Percentiles rank a stretch among this genome's conserved stretches.
These are phyloP conservation scores for Nannobrachium achirus DNA, from an alignment of 2,113 vertebrate genomes.

Conservation along the genomic window DNA sequence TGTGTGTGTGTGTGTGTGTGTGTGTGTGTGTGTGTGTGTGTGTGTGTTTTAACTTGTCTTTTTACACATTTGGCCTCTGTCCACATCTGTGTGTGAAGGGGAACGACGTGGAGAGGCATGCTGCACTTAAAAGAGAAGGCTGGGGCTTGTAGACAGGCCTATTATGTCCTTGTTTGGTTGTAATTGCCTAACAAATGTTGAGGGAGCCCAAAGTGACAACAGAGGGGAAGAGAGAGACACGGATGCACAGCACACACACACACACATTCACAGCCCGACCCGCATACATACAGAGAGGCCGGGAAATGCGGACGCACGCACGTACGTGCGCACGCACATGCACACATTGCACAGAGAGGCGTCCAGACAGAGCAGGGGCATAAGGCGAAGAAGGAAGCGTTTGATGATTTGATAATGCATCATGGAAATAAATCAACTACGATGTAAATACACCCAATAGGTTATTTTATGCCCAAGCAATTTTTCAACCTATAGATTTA, in stretches of 20 bases:
- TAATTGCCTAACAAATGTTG: conserved; percentile 78
- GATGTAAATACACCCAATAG: too few relatives aligned
- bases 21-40: too few relatives aligned
- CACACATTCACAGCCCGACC: too few relatives aligned
- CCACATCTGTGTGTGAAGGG: conserved; percentile 26
- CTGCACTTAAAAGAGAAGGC: conserved; percentile 40
- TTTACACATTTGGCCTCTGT: conserved; percentile 48
- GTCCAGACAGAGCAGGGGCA: not conserved
- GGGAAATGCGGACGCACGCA: too few relatives aligned
- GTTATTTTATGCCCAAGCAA: too few relatives aligned
- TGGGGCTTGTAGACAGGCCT: conserved; percentile 29
- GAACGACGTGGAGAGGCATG: conserved; percentile 30
- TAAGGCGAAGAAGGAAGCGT: conserved; percentile 1
- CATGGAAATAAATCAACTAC: too few relatives aligned
- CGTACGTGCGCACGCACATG: too few relatives aligned
- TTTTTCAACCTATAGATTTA: too few relatives aligned
- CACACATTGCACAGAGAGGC: too few relatives aligned
- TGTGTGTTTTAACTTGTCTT: conserved; percentile 22
- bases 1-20: too few relatives aligned
- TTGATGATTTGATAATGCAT: not conserved
- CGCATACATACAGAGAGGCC: too few relatives aligned
- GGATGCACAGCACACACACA: conserved; percentile 29
- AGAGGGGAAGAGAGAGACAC: conserved; percentile 10
- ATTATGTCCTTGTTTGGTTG: conserved; percentile 68
- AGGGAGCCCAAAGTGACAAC: conserved; percentile 42